These are phyloP conservation scores for Ptilonorhynchus violaceus DNA, from an alignment of 2,113 vertebrate genomes.

Conservation along the genomic window DNA sequence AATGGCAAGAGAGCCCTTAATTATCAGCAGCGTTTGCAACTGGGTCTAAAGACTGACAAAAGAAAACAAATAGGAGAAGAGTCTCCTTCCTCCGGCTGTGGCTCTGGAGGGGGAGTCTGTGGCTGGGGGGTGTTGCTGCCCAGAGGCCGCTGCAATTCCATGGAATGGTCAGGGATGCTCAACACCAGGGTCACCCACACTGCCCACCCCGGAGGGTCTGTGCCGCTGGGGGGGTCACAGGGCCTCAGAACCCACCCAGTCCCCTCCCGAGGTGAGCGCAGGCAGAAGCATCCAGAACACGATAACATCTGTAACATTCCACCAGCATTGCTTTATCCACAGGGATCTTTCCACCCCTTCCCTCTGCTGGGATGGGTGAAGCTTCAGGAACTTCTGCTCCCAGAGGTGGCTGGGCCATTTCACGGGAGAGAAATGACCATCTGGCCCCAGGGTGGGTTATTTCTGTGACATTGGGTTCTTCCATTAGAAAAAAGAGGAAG, in stretches of 20 bases:
- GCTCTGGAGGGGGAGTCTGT: neutral
- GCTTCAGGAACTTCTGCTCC: neutral
- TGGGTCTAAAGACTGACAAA: neutral
- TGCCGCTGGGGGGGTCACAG: neutral
- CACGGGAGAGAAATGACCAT: neutral
- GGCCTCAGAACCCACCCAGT: neutral
- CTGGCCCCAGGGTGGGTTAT: neutral
- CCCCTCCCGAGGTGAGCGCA: fast-evolving
- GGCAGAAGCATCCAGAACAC: neutral
- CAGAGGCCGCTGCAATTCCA: neutral
- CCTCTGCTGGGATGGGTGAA: neutral
- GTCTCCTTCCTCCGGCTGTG: neutral
- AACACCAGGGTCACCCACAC: neutral
- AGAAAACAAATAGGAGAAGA: neutral
- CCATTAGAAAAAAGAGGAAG: neutral
- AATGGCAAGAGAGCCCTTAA: neutral
- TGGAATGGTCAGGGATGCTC: neutral
- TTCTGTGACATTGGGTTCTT: neutral
- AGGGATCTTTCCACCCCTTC: neutral
- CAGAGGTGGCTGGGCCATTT: neutral
- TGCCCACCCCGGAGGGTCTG: neutral
- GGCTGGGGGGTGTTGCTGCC: neutral
- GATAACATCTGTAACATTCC: fast-evolving
- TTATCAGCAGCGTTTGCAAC: neutral
- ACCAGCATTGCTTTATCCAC: neutral